Percentiles rank a stretch among this genome's conserved stretches.
phyloP scores from a whole-genome alignment of 2,113 vertebrate genomes.

The Cettia cetti region DNA sequence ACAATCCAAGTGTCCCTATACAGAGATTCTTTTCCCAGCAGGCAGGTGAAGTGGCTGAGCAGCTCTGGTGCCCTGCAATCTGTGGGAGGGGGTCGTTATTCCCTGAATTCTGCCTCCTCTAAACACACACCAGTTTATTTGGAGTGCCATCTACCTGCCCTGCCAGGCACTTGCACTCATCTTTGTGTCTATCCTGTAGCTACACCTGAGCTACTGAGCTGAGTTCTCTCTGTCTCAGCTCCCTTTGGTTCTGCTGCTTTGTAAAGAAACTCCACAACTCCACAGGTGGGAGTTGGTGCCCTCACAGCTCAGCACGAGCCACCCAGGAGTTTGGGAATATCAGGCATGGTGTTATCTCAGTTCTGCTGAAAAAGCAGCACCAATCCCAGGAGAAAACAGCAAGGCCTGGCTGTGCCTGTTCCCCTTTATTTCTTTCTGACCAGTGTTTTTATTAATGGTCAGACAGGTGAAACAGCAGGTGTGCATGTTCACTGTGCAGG shows the following conservation, averaged over 20 bases:
- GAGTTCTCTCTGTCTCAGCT: background rate
- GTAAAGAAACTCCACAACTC: background rate
- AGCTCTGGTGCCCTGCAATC: background rate
- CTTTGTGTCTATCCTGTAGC: background rate
- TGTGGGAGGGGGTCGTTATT: background rate
- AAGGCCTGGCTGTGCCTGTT: background rate
- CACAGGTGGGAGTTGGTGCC: background rate
- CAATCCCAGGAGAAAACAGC: background rate
- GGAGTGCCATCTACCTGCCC: conserved; percentile 63
- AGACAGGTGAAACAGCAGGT: background rate
- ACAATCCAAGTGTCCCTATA: background rate
- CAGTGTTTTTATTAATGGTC: background rate
- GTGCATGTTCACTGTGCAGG: background rate
- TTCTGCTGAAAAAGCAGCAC: background rate
- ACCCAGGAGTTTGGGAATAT: background rate
- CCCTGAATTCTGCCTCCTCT: background rate
- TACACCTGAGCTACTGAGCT: background rate
- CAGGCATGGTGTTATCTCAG: background rate
- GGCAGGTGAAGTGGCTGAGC: background rate
- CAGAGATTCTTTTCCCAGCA: background rate
- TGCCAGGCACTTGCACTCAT: conserved; percentile 17
- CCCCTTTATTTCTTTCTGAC: background rate
- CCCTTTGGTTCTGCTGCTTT: background rate
- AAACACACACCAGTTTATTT: background rate
- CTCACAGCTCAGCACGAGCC: background rate